Conservation (phyloP, 2,888 invertebrate genomes). For the Aporophyla lueneburgensis region DNA sequence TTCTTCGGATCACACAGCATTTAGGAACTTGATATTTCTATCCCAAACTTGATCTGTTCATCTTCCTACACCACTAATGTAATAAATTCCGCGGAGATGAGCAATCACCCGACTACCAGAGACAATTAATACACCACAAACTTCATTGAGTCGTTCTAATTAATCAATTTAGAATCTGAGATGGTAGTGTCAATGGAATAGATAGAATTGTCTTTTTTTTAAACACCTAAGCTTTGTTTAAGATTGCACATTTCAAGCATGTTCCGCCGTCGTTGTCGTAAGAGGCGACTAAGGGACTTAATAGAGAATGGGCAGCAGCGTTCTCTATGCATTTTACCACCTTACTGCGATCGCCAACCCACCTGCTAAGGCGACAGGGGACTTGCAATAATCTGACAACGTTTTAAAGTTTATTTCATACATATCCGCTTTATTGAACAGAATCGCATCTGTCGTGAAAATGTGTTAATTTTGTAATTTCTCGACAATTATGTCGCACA, state of each 20-base stretch:
- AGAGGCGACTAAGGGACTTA: no score
- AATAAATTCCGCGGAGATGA: constrained; percentile 23
- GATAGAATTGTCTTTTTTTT: constrained; percentile 10
- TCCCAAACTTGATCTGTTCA: neutral
- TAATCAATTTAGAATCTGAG: constrained; percentile 46
- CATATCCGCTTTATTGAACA: neutral
- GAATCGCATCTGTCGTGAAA: neutral
- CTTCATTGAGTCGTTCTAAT: constrained; percentile 46
- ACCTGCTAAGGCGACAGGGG: no score
- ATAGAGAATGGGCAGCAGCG: no score
- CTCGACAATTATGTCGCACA: neutral
- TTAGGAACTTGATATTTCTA: neutral
- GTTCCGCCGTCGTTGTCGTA: no score
- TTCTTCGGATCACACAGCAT: no score
- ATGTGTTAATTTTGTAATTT: neutral
- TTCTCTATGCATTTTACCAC: no score
- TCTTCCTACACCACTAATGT: neutral
- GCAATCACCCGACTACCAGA: constrained; percentile 14
- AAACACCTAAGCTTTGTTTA: neutral
- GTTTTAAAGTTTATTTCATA: neutral
- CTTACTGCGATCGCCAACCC: no score
- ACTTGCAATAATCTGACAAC: neutral
- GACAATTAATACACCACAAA: constrained; percentile 25
- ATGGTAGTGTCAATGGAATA: neutral
- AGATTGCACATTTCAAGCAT: no score